phyloP scores from a whole-genome alignment of 2,888 invertebrate genomes.

The Athalia cordata region DNA sequence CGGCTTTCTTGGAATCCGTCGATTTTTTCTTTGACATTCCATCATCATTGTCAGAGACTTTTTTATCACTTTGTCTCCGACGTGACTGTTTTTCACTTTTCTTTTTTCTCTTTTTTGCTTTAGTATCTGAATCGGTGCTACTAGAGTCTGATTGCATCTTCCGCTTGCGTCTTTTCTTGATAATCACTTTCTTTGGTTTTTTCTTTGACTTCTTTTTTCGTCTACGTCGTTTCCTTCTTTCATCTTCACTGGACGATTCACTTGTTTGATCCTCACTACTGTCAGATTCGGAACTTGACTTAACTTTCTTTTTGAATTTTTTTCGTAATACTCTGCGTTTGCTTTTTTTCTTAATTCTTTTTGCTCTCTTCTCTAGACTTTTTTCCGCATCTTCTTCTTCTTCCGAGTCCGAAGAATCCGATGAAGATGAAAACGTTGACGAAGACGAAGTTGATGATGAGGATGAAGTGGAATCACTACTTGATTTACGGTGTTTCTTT shows the following conservation, averaged over 20 bases:
- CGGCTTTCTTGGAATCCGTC: slow-evolving; percentile 8
- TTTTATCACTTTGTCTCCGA: slow-evolving; percentile 18
- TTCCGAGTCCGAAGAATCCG: slow-evolving; percentile 59
- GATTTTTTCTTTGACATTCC: slow-evolving; percentile 1
- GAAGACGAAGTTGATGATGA: slow-evolving; percentile 37
- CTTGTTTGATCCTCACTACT: slow-evolving; percentile 62
- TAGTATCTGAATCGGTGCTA: slow-evolving; percentile 63
- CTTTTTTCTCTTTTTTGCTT: slow-evolving; percentile 12
- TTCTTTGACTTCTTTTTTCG: slow-evolving; percentile 43
- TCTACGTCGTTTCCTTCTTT: slow-evolving; percentile 44
- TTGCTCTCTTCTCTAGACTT: neutral
- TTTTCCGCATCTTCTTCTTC: slow-evolving; percentile 47
- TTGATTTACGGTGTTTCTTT: slow-evolving; percentile 46
- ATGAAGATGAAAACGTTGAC: slow-evolving; percentile 51
- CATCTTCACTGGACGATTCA: slow-evolving; percentile 59
- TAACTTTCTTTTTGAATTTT: slow-evolving; percentile 49
- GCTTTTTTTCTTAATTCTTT: slow-evolving; percentile 43
- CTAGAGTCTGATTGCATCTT: slow-evolving; percentile 62
- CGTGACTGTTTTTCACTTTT: slow-evolving; percentile 18
- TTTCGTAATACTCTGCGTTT: slow-evolving; percentile 57
- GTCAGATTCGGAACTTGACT: slow-evolving; percentile 57
- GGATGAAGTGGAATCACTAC: slow-evolving; percentile 54
- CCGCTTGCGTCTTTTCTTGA: slow-evolving; percentile 62
- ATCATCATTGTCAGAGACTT: slow-evolving; percentile 10
- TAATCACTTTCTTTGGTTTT: slow-evolving; percentile 52